Evolutionary conservation across 2,113 vertebrate genomes (phyloP).

Genomic region (Nanorana parkeri): DNA sequence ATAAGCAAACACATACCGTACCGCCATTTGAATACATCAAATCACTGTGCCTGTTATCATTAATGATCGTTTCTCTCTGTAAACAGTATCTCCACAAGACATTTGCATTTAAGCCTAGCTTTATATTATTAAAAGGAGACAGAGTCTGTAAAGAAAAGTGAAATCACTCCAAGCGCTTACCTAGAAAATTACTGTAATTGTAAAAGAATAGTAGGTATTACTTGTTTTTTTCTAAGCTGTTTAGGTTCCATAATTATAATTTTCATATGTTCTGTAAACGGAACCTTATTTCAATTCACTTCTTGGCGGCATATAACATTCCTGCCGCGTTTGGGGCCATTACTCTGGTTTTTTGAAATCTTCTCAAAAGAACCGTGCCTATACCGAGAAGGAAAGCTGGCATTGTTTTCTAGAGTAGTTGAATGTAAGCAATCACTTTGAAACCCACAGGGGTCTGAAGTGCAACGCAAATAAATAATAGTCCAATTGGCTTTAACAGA

Average conservation of each 20-base stretch:
- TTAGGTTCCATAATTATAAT: conserved; percentile 49
- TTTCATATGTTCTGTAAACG: conserved; percentile 51
- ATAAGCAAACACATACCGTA: too few species aligned
- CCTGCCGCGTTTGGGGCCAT: conserved; percentile 37
- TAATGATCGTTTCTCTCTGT: neutral
- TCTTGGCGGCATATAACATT: conserved; percentile 40
- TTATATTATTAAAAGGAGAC: conserved; percentile 11
- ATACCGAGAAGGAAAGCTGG: conserved; percentile 26
- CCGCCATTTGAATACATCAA: neutral
- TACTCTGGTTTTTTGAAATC: neutral
- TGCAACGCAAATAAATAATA: conserved; percentile 36
- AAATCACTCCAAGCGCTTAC: conserved; percentile 32
- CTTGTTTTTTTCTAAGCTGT: conserved; percentile 20
- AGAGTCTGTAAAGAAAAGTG: conserved; percentile 3
- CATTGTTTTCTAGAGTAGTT: conserved; percentile 22
- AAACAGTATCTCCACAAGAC: conserved; percentile 4
- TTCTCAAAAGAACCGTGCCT: conserved; percentile 20
- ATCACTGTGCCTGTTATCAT: neutral
- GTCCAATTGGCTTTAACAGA: conserved; percentile 1
- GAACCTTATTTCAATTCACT: conserved; percentile 36
- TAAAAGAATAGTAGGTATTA: conserved; percentile 5
- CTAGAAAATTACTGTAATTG: conserved; percentile 45
- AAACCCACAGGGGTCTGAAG: conserved; percentile 27
- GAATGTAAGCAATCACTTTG: conserved; percentile 8
- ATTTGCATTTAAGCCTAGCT: conserved; percentile 1